A percentile compares a stretch with the other conserved stretches of the same genome.
Evolutionary conservation across 2,797 vertebrate species (phyloP).

Genomic region (Chaetophractus vellerosus): DNA sequence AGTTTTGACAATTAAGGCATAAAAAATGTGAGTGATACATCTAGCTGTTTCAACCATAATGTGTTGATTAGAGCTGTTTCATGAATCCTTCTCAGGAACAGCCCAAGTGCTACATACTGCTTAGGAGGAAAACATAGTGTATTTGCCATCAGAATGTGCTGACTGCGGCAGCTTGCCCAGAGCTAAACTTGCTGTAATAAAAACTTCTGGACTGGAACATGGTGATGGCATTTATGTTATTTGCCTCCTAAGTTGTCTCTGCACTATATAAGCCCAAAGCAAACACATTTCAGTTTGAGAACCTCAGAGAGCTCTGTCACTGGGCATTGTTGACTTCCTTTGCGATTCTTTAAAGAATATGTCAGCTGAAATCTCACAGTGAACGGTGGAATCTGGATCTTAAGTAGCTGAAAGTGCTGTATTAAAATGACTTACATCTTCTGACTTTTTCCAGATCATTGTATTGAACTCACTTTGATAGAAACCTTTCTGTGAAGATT

Average conservation of each 20-base stretch:
- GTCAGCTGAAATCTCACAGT: constrained; percentile 89
- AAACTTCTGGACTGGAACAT: constrained; percentile 80
- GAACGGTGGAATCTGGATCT: constrained; percentile 88
- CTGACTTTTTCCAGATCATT: constrained; percentile 91
- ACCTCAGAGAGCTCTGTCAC: constrained; percentile 87
- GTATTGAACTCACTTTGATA: constrained; percentile 91
- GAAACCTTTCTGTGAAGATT: constrained; percentile 86
- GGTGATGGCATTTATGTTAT: constrained; percentile 78
- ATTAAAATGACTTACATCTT: constrained; percentile 94
- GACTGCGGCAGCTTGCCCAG: constrained; percentile 79
- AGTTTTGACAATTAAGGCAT: constrained; percentile 71
- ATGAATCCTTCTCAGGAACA: constrained; percentile 75
- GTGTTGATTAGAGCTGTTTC: constrained; percentile 68
- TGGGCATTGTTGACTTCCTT: constrained; percentile 79
- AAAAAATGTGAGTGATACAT: constrained; percentile 61
- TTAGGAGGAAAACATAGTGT: constrained; percentile 78
- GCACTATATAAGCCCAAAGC: constrained; percentile 80
- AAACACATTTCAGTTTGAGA: constrained; percentile 93
- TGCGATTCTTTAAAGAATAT: constrained; percentile 84
- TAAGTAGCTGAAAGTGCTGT: constrained; percentile 91
- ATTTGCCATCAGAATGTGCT: constrained; percentile 85
- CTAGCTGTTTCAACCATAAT: constrained; percentile 62
- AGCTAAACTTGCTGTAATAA: constrained; percentile 84
- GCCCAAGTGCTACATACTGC: constrained; percentile 62
- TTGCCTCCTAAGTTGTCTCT: constrained; percentile 83